Conservation (phyloP, 2,113 vertebrate species). For the Megaleporinus macrocephalus region DNA sequence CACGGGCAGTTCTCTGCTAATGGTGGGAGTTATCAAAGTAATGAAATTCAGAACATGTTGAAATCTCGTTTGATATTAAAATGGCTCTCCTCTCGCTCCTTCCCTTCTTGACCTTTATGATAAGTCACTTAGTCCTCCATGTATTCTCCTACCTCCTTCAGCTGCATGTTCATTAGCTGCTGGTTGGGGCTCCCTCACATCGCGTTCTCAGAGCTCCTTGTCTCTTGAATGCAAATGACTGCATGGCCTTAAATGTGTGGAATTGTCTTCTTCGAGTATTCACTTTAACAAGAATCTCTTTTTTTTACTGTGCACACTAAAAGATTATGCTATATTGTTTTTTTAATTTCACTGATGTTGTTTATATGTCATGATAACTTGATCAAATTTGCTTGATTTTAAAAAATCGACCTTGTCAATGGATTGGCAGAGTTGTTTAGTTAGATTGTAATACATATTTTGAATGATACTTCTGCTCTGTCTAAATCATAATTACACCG, state of each 20-base stretch:
- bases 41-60: conserved; percentile 39
- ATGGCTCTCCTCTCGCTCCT: neutral
- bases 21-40: conserved; percentile 23
- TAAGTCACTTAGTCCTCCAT: conserved; percentile 22
- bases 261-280: neutral
- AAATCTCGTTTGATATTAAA: conserved; percentile 27
- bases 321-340: too few relatives aligned
- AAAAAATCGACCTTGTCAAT: too few relatives aligned
- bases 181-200: neutral
- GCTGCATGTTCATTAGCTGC: conserved; percentile 18
- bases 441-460: too few relatives aligned
- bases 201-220: neutral
- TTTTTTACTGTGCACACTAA: neutral
- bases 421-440: too few relatives aligned
- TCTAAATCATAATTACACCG: too few relatives aligned
- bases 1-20: conserved; percentile 1
- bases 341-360: too few relatives aligned
- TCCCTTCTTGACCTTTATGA: conserved; percentile 14
- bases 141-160: neutral
- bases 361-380: too few relatives aligned
- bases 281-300: neutral
- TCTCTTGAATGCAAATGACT: neutral
- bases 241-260: neutral
- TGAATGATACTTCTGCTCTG: too few relatives aligned
- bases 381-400: too few relatives aligned